Percentiles rank a stretch among this genome's conserved stretches.
phyloP scores from a whole-genome alignment of 2,113 vertebrate genomes.

The Peromyscus californicus region DNA sequence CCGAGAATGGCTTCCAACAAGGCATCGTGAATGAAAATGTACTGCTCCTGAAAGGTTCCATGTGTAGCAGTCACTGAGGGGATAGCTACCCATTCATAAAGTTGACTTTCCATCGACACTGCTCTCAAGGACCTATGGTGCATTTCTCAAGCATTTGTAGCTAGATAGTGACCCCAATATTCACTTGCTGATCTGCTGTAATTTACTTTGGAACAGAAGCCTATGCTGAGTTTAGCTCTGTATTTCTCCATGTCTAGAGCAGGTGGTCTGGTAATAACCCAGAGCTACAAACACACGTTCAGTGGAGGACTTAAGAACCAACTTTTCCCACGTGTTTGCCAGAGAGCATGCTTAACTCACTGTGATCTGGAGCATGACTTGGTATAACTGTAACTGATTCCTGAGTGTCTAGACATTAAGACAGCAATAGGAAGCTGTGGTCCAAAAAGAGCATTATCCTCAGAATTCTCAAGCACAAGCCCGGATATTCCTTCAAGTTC shows the following conservation, averaged over 20 bases:
- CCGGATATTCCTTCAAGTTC: neutral
- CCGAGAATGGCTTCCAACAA: constrained; percentile 96
- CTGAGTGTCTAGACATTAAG: neutral
- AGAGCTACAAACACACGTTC: neutral
- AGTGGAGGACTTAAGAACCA: neutral
- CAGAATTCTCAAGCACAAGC: neutral
- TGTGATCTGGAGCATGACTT: neutral
- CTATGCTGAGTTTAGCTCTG: neutral
- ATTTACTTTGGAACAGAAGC: neutral
- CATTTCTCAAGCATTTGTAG: neutral
- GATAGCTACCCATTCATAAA: neutral
- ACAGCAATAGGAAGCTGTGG: neutral
- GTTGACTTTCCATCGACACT: neutral
- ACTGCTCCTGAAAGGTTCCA: constrained; percentile 92
- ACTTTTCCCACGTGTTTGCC: neutral
- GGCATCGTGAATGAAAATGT: constrained; percentile 97
- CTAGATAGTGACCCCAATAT: neutral
- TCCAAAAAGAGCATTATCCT: neutral
- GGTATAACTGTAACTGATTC: neutral
- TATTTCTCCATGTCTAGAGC: neutral
- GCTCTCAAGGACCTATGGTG: neutral
- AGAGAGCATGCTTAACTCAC: neutral
- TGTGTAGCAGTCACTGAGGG: neutral
- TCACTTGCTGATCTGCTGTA: neutral
- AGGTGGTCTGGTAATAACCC: neutral